Percentiles rank a stretch among this genome's conserved stretches.
Conservation (phyloP, 1,140 invertebrate species). For the Steinernema khuongi region DNA sequence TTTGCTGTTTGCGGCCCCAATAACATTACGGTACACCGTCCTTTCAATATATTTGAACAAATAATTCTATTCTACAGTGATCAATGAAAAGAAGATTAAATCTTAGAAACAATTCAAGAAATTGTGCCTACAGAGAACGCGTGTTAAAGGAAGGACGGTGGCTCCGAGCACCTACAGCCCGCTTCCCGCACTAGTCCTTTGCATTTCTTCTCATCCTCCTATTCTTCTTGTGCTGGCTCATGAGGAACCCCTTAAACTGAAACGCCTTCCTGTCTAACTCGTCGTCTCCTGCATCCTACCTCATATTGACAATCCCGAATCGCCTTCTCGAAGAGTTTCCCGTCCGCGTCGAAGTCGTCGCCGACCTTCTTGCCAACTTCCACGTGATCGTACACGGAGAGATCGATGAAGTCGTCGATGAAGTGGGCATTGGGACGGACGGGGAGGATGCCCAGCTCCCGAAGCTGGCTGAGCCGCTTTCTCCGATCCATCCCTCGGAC, state of each 20-base stretch:
- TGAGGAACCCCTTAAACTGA: not conserved
- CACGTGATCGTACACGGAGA: not conserved
- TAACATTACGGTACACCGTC: no score
- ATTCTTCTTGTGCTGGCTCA: not conserved
- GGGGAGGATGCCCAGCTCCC: not conserved
- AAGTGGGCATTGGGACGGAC: not conserved
- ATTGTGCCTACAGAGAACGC: no score
- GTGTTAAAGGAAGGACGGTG: no score
- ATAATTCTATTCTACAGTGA: no score
- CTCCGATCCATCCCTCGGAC: not conserved
- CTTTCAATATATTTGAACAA: no score
- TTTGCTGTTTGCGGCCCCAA: no score
- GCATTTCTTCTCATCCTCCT: no score
- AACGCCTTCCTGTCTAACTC: not conserved
- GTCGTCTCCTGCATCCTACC: not conserved
- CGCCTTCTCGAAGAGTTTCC: not conserved
- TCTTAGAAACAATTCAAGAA: no score
- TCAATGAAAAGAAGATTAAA: no score
- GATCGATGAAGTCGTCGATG: constrained; percentile 8
- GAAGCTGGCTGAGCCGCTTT: not conserved
- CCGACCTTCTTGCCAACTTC: not conserved
- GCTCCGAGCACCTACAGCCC: no score
- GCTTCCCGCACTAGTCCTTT: no score
- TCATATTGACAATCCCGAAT: not conserved
- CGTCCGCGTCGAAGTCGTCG: constrained; percentile 6